Evolutionary conservation across 2,113 vertebrate species (phyloP), one percentile per base, ranked within the genome.

Genomic region (Sturnira hondurensis): DNA sequence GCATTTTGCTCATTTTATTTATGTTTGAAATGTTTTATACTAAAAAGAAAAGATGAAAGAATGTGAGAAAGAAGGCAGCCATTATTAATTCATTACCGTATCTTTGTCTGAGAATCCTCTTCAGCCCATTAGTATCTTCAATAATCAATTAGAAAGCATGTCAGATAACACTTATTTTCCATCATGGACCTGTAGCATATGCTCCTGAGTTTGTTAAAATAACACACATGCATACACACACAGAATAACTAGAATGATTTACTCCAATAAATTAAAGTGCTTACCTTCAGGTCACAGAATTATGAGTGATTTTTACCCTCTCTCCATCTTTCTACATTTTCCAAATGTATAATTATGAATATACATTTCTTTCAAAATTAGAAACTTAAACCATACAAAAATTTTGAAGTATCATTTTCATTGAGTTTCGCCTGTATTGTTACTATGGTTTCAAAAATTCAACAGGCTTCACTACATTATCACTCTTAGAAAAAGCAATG

Each of bases 361-460:
- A 85, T 76, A 12, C 24, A 86, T 61, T 86, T 91, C 24, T 84
- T 88, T 96, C 76, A 36, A 70, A 83, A 63, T 96, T 26, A 88
- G 45, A 84, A 87, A 93, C 50, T 1, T 81, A 81, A 84, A 41
- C 17, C 9, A 68, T 50, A 70, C 7, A 80, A 43, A 43, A 43
- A n/a, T n/a, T n/a, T 73, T 54, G 54, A 86, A 86, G 47, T 91
- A 38, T 71, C 2, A 61, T 82, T 86, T 81, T 78, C 58, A 73
- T 88, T 89, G 71, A 78, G 36, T 93, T 85, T 93, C n/a, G 58
- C 71, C 38, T 91, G 10, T 73, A 77, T 73, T 74, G 41, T 93
- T 97, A 82, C 41, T 94, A 86, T 91, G 71, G 86, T 87, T 94
- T 96, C 52, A 92, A 36, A 97, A 92, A 94, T 87, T 91, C 77